A percentile compares a stretch with the other conserved stretches of the same genome.
These are phyloP conservation scores for Limnodromus scolopaceus DNA, from an alignment of 2,797 vertebrate genomes.

Conservation along the genomic window DNA sequence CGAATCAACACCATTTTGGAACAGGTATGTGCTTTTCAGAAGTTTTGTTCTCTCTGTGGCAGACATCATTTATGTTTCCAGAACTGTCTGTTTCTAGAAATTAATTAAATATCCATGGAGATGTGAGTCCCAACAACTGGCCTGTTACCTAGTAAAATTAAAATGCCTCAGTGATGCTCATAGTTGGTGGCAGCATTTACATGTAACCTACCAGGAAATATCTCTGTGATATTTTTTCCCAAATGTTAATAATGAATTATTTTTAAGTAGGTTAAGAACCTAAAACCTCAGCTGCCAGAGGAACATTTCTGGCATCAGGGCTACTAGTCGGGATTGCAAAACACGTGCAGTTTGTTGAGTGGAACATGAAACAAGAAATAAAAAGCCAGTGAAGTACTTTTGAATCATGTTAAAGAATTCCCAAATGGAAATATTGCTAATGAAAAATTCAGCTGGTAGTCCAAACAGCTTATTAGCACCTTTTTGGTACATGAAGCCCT, in stretches of 20 bases:
- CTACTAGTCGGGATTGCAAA: background rate
- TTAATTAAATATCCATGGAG: background rate
- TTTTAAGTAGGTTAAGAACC: conserved; percentile 10
- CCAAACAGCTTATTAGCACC: background rate
- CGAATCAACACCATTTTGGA: conserved; percentile 98
- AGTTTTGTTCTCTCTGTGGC: background rate
- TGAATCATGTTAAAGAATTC: conserved; percentile 1
- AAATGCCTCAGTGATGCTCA: background rate
- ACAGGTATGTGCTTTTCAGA: conserved; percentile 83
- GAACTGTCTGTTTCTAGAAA: background rate
- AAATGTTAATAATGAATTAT: conserved; percentile 30
- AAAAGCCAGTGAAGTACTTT: background rate
- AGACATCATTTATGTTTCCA: background rate
- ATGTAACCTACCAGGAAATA: background rate
- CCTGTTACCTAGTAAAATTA: background rate
- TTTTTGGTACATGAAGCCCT: background rate
- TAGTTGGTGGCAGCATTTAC: background rate
- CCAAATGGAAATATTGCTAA: background rate
- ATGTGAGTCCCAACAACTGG: background rate
- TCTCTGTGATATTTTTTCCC: background rate
- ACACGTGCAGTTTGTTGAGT: background rate
- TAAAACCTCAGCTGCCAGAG: background rate
- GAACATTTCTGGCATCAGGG: background rate
- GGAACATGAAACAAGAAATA: background rate
- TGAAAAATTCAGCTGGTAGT: background rate